Evolutionary conservation across 2,888 invertebrate species (phyloP), one percentile per base, ranked within the genome.

Genomic region (Sphaerophoria rueppellii): DNA sequence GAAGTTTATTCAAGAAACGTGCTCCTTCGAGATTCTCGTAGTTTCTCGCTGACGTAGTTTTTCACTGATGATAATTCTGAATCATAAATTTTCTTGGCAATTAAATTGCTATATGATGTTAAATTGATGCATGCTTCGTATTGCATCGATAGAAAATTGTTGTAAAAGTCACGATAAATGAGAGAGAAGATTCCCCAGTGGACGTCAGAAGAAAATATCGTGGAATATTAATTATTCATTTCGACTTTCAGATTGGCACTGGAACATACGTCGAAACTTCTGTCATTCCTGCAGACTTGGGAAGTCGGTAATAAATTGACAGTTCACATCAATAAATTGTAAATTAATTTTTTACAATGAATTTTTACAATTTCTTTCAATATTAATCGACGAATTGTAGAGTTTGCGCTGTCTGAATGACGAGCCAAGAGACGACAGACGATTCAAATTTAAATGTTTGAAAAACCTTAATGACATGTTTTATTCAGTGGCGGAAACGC

Each of bases 1-100:
- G 74, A 79, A 71, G 82, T 79, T 79, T 79, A 71, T 48, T 34
- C 16, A 67, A 71, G 79, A 40, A 75, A 79, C 79, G 82, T 75
- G 74, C 78, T 57, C 16, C 9, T 11, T 14, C 24, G 24, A 7
- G n/a, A 48, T 54, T 12, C 46, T 72, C 40, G 67, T 67, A 7
- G n/a, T 37, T 54, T 12, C 46, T 72, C 40, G 67, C 71, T 83
- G 79, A 79, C 82, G 82, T 79, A 61, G 35, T 12, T 48, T 34
- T 35, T n/a, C n/a, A 2, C 11, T 9, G 43, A 43, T 54, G 11
- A 16, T 16, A 50, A 50, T 58, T 63, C 6, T 34, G 9, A 67
- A 52, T 67, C 50, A 50, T 35, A 50, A 61, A 16, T 9, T 32
- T 50, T 55, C 48, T 61, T 24, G 24, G 32, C 48, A 60, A 60